Base-by-base conservation (phyloP, 2,113 vertebrate genomes). In the Tricholaema leucomelas region DNA sequence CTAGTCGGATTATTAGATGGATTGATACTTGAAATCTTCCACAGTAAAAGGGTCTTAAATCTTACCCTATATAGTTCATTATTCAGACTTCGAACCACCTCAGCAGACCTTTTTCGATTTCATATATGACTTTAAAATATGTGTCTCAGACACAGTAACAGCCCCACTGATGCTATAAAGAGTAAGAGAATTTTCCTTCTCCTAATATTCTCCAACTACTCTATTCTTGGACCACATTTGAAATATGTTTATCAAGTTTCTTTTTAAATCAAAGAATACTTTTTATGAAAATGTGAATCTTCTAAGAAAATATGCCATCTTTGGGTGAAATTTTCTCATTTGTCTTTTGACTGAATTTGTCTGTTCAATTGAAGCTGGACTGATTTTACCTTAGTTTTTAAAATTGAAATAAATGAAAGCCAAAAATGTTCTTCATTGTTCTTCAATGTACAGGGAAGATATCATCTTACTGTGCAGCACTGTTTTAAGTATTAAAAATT, bases 111-210 rank as follows among this genome's bases (percentile, higher is more conserved):
- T 74, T 78, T 71, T 61, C 56, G 77, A 36, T 90, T 88, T 90
- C 59, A 61, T 85, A 21, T 79, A 85, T 59, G 89, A 56, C 78
- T 84, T 94, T 80, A 55, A 91, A 85, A 90, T 87, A 89, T 40
- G 36, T 79, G 40, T 90, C 27, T 76, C 55, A 80, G 72, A 63
- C 33, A 69, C 9, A 46, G 36, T 76, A 87, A 82, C 69, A 91
- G 21, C 52, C 11, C 92, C 40, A 76, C 8, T 36, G 28, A 89
- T 73, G 19, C 10, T 54, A 42, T 73, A 70, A 91, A 79, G 4
- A 17, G 24, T 52, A 87, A 83, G 31, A 76, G 2, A 16, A 55
- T 54, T 91, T 93, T 84, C 59, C 5, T 71, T 15, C 10, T 94
- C 6, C 15, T 74, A 69, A 56, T 82, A 50, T 40, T 50, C 24